These are phyloP conservation scores for Cyprinella venusta DNA, from an alignment of 2,797 vertebrate genomes.

Conservation along the genomic window DNA sequence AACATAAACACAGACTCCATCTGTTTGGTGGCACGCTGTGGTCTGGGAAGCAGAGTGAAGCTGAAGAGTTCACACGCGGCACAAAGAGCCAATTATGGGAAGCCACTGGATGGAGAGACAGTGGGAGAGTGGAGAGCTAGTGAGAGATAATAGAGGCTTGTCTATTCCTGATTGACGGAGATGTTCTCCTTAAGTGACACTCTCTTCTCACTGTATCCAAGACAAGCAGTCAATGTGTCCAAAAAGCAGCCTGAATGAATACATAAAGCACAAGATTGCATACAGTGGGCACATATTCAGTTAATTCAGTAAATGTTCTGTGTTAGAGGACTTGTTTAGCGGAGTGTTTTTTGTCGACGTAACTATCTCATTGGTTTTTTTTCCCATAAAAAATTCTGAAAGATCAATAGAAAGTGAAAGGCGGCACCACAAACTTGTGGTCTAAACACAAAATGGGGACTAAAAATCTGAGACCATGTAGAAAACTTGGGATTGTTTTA, in stretches of 20 bases:
- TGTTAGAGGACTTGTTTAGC: background rate
- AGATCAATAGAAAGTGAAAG: conserved; percentile 2
- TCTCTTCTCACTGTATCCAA: conserved; percentile 62
- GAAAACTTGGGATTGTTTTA: no score
- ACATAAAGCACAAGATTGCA: conserved; percentile 26
- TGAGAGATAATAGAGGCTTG: conserved; percentile 77
- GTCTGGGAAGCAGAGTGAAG: conserved; percentile 78
- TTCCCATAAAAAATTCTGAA: background rate
- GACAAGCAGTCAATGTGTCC: conserved; percentile 69
- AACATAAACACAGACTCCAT: conserved; percentile 83
- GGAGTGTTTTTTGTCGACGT: background rate
- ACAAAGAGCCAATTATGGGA: conserved; percentile 83
- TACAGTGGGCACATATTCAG: background rate
- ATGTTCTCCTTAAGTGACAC: conserved; percentile 72
- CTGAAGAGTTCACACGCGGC: conserved; percentile 79
- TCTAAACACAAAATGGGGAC: background rate
- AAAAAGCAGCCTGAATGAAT: conserved; percentile 58
- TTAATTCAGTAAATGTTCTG: conserved; percentile 21
- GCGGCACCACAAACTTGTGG: background rate
- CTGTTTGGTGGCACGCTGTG: conserved; percentile 78
- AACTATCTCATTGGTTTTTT: background rate
- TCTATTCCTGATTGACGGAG: conserved; percentile 74
- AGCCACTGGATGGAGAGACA: conserved; percentile 64
- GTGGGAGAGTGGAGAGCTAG: conserved; percentile 60
- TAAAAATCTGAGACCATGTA: no score